Evolutionary conservation across 2,797 vertebrate genomes (phyloP).

Genomic region (Pipistrellus pygmaeus): DNA sequence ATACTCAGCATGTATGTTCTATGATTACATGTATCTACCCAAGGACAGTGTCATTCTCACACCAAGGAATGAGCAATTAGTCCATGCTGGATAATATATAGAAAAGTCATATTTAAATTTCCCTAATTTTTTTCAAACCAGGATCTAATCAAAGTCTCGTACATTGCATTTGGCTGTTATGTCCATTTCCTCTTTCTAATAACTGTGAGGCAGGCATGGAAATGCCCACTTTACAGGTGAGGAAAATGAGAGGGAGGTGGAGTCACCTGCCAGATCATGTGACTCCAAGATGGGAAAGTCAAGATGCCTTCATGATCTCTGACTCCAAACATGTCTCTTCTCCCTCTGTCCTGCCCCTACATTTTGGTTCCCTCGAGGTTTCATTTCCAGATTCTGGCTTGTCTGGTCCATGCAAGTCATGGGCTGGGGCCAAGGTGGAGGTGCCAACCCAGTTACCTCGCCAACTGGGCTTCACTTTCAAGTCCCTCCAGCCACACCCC

Average conservation of each 20-base stretch:
- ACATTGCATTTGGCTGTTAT: rapidly evolving
- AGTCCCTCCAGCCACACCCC: not conserved
- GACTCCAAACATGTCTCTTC: not conserved
- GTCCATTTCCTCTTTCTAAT: not conserved
- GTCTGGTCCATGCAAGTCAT: not conserved
- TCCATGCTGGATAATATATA: not conserved
- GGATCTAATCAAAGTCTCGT: not conserved
- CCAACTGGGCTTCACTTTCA: not conserved
- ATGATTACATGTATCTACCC: rapidly evolving
- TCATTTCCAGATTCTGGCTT: not conserved
- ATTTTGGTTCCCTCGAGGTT: not conserved
- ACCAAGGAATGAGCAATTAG: not conserved
- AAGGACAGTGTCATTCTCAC: too few relatives aligned
- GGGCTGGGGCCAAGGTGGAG: not conserved
- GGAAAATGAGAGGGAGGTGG: not conserved
- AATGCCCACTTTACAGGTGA: not conserved
- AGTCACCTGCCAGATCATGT: not conserved
- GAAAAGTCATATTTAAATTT: not conserved
- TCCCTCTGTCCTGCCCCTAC: too few relatives aligned
- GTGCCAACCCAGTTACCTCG: not conserved
- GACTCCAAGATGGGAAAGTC: not conserved
- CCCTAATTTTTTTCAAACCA: not conserved
- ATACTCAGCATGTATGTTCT: not conserved
- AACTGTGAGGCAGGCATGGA: not conserved
- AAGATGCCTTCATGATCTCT: not conserved